Evolutionary conservation across 2,797 vertebrate species (phyloP), one percentile per base, ranked within the genome.

Genomic region (Manis crassicaudata): DNA sequence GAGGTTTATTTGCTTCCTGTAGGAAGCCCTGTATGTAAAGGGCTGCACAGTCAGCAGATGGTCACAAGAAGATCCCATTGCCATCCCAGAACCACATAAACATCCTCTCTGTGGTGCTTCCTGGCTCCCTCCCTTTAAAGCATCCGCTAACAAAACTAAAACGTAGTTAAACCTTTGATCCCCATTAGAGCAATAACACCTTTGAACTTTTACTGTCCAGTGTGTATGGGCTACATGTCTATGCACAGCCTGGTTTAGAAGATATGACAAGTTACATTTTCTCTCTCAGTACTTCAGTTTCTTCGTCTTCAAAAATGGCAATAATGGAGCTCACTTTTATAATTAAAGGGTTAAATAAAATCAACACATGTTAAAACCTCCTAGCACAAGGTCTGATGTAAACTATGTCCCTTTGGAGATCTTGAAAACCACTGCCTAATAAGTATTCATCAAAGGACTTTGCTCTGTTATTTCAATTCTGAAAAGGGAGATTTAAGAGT

Each of bases 341-440:
- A 68, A 2, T 63, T 60, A 60, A 88, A 88, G 40, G 58, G n/a
- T 85, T 88, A 95, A 93, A 85, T 77, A 58, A 70, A 90, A 81
- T 21, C 16, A 58, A 11, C 2, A 72, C 3, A 50, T 27, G 25
- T 95, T 70, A 13, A 62, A 65, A 94, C 67, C 16, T 85, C 25
- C 52, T 23, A 82, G 27, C 14, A 37, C 17, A 56, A 9, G 4
- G 8, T 60, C 3, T 76, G 4, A 67, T 37, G 14, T 13, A 81
- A 10, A 73, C 2, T 72, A 67, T 20, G 63, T 70, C 11, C 2
- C 17, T 87, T 72, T 70, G 16, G 8, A 8, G 3, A 83, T n/a
- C n/a, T 89, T 76, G 32, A 95, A 94, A 91, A 50, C 5, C 18
- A 37, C 12, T 75, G 13, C 11, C 10, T 43, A 56, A 32, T 54